Evolutionary conservation across 2,113 vertebrate genomes (phyloP).

Genomic region (Heterotilapia buettikoferi): DNA sequence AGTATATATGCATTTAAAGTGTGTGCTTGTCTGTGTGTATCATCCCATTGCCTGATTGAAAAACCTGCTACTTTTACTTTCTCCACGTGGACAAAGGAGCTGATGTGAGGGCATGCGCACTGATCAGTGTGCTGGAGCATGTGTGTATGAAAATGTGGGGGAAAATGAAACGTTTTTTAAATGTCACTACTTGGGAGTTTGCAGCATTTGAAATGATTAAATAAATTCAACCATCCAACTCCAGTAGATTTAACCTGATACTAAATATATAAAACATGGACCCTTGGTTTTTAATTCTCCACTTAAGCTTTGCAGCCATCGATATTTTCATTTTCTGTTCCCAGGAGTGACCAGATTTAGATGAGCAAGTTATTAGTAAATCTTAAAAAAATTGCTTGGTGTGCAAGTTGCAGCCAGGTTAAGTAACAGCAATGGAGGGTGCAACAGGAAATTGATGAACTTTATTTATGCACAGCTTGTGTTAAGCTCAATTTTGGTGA

Average conservation of each 20-base stretch:
- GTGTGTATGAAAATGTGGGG: neutral
- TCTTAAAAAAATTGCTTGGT: neutral
- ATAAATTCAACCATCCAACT: neutral
- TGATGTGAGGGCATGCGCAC: neutral
- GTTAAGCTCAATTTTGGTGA: neutral
- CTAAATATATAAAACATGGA: neutral
- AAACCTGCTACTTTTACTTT: conserved; percentile 26
- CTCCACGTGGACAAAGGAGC: neutral
- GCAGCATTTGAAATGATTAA: neutral
- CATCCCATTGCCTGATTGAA: conserved; percentile 3
- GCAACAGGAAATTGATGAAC: neutral
- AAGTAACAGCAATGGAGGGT: neutral
- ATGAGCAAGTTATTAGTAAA: neutral
- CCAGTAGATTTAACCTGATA: neutral
- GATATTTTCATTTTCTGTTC: neutral
- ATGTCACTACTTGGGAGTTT: neutral
- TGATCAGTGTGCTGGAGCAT: neutral
- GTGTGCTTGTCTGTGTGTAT: neutral
- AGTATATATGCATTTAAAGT: neutral
- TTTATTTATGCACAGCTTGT: neutral
- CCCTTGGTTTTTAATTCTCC: neutral
- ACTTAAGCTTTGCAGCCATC: neutral
- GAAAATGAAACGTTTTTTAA: neutral
- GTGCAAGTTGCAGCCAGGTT: neutral
- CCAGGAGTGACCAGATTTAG: neutral